Base-by-base conservation (phyloP, 1,140 invertebrate genomes). In the Drosophila leontia region DNA sequence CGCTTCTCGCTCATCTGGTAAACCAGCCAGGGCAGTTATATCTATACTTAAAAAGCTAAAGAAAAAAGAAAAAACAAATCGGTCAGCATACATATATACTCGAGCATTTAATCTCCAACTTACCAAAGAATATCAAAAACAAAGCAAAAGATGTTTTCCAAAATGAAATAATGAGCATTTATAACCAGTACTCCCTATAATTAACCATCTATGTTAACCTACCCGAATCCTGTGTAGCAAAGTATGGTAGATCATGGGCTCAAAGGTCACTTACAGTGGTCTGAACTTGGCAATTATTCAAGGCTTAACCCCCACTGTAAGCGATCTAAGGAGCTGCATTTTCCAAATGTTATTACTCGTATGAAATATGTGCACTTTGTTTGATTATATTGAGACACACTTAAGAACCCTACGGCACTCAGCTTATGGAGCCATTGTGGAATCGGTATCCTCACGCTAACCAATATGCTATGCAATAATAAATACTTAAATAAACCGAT, bases 1-100 rank as follows among this genome's bases (percentile, higher is more conserved):
- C 94, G 96, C 57, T 97, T 97, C 93, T 96, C 96, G 75, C 94
- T 97, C 29, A 96, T 97, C 93, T 97, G 96, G 96, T 97, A 95
- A 95, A 93, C 26, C 50, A 56, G 1, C 15, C 32, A 35, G 58
- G 44, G 11, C 44, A 61, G 9, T 37, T 47, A 39, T 32, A 74
- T 26, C 9, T 7, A 58, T 13, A 41, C 47, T 26, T 34, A 13
- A 17, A 61, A n/a, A 34, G 17, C 42, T 8, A 48, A 48, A 26
- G 13, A 47, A 62, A 13, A 34, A 37, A 60, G 32, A 51, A 67
- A 68, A 41, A 23, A 23, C 23, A 23, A 67, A 70, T 48, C 62
- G 53, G 41, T 58, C 47, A 48, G 55, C 63, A 79, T 50, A 77
- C 63, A 83, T 56, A 77, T 72, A 78, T 83, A 79, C 48, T 79